A percentile compares a stretch with the other conserved stretches of the same genome.
phyloP scores from a whole-genome alignment of 2,888 invertebrate species.

The Exephanes ischioxanthus region DNA sequence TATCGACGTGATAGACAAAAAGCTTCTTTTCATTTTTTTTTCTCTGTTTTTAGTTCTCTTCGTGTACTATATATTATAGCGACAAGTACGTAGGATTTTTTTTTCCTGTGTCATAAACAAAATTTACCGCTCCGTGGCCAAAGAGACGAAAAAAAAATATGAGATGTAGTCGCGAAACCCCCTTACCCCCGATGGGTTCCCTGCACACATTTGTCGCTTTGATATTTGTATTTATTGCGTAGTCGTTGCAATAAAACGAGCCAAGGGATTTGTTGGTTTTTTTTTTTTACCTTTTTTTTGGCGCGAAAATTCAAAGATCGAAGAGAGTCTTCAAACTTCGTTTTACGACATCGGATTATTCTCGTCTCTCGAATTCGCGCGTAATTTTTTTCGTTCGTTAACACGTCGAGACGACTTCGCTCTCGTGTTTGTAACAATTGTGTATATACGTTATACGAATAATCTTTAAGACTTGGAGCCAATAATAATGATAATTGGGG shows the following conservation, averaged over 20 bases:
- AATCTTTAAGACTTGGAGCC: constrained; percentile 52
- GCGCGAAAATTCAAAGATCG: background rate
- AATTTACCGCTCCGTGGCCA: constrained; percentile 59
- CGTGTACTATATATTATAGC: constrained; percentile 1
- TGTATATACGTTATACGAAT: constrained; percentile 58
- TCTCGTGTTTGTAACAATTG: constrained; percentile 54
- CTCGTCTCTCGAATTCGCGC: background rate
- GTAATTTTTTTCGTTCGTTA: constrained; percentile 3
- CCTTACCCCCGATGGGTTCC: background rate
- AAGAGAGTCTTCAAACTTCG: background rate
- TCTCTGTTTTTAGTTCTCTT: constrained; percentile 4
- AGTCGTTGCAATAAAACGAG: constrained; percentile 14
- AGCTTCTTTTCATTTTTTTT: background rate
- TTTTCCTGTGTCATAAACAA: constrained; percentile 38
- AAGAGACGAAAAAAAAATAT: constrained; percentile 17
- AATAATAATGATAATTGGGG: constrained; percentile 37
- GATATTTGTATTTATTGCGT: constrained; percentile 33
- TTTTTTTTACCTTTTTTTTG: background rate
- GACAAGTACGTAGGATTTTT: constrained; percentile 6
- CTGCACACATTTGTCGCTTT: constrained; percentile 25
- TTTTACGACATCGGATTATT: background rate
- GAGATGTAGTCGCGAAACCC: constrained; percentile 6
- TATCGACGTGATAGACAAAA: constrained; percentile 16
- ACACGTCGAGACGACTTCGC: constrained; percentile 29
- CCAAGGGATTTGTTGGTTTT: constrained; percentile 10